Base-by-base conservation (phyloP, 2,113 vertebrate species). In the Periophthalmus modestus region DNA sequence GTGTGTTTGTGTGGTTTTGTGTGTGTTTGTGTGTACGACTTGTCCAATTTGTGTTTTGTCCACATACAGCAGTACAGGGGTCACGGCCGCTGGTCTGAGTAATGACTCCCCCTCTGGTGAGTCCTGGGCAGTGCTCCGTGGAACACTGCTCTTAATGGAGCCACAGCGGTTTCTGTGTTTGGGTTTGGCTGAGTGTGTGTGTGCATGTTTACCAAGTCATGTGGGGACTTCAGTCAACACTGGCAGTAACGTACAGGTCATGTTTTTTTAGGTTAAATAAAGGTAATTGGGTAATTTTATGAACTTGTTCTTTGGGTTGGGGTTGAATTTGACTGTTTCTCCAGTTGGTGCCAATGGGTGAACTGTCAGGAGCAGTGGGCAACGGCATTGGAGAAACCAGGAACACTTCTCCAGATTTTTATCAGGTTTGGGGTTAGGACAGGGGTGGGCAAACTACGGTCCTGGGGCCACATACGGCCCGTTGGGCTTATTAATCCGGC, bases 51-150 rank as follows among this genome's bases (percentile, higher is more conserved):
- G 82, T 70, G 69, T 89, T 84, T 59, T 85, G 71, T 74, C 59
- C 92, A 92, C 93, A 87, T 90, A 75, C 12, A 36, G 93, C 86
- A 91, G 94, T 94, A 96, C 95, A 94, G 91, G 94, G 95, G 90
- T 95, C 94, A 95, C 92, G 95, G 93, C 91, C 95, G 96, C 85
- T 96, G 95, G 91, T 89, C 95, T 95, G 95, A 88, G 94, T 96
- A 97, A 97, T 97, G 94, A 95, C 94, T 95, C 94, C 93, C 87
- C 85, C 81, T 72, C 76, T 33, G 46, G 63, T 77, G 71, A 33
- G 14, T 33, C 89, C 79, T 82, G 83, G 47, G 78, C 75, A 85
- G 89, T 83, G 83, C 87, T 85, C 82, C 78, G 62, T 70, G 77
- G 82, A 84, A 77, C 82, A 73, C 39, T 76, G 62, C 82, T 80